phyloP scores from a whole-genome alignment of 2,888 invertebrate genomes.

The Keiferia lycopersicella region DNA sequence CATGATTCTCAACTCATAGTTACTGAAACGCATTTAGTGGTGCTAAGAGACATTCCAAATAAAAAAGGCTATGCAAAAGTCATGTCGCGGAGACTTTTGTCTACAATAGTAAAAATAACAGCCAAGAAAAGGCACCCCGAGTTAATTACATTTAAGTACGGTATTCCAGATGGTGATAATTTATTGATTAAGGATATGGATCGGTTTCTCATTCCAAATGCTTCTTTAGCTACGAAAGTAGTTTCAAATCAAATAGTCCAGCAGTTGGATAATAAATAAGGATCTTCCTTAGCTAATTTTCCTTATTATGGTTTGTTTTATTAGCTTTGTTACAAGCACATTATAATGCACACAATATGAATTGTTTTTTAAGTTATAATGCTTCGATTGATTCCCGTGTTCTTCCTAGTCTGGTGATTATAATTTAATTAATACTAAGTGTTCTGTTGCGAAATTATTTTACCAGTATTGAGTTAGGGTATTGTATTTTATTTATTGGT shows the following conservation, averaged over 20 bases:
- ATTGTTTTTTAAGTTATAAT: not conserved
- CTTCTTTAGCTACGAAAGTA: slow-evolving; percentile 92
- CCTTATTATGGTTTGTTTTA: not conserved
- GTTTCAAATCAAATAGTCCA: slow-evolving; percentile 92
- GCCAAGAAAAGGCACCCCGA: slow-evolving; percentile 97
- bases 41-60: slow-evolving; percentile 89
- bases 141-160: slow-evolving; percentile 98
- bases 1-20: slow-evolving; percentile 94
- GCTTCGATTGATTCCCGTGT: not conserved
- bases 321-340: not conserved
- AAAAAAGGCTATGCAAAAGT: slow-evolving; percentile 91
- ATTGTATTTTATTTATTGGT: not conserved
- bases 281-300: not conserved
- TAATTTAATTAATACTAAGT: not conserved
- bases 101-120: slow-evolving; percentile 97
- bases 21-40: slow-evolving; percentile 91
- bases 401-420: slow-evolving; percentile 7
- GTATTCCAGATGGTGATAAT: slow-evolving; percentile 90
- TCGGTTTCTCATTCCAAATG: slow-evolving; percentile 94
- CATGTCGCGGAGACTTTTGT: slow-evolving; percentile 92
- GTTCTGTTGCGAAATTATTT: not conserved
- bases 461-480: not conserved
- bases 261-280: slow-evolving; percentile 65
- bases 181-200: slow-evolving; percentile 94
- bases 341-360: not conserved